Percentiles rank a stretch among this genome's conserved stretches.
Evolutionary conservation across 2,797 vertebrate genomes (phyloP).

Genomic region (Pangasius krempfi): DNA sequence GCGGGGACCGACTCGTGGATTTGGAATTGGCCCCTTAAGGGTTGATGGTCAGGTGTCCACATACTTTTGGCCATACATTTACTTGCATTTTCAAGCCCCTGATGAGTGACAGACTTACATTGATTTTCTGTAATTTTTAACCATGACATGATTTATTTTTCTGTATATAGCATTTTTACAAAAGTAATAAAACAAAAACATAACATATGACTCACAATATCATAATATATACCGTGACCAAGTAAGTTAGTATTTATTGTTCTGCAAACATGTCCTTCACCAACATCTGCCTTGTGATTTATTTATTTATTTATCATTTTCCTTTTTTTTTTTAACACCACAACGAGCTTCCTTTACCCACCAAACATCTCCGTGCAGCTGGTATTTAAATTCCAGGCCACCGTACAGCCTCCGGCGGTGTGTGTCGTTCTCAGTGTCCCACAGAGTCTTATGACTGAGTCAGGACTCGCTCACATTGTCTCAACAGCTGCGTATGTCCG

Average conservation of each 20-base stretch:
- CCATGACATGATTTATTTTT: too few relatives aligned
- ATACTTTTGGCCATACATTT: background rate
- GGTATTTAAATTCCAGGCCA: background rate
- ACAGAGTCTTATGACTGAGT: slow-evolving; percentile 66
- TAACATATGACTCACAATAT: too few relatives aligned
- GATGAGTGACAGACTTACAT: too few relatives aligned
- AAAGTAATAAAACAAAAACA: too few relatives aligned
- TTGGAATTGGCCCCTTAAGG: too few relatives aligned
- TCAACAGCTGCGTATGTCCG: background rate
- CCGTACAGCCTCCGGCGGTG: background rate
- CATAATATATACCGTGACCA: too few relatives aligned
- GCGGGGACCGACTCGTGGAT: too few relatives aligned
- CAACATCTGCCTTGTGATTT: slow-evolving; percentile 2
- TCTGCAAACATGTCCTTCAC: too few relatives aligned
- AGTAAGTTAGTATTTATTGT: background rate
- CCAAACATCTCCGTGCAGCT: background rate
- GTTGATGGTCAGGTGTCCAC: background rate
- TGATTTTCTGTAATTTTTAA: too few relatives aligned
- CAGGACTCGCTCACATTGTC: slow-evolving; percentile 40
- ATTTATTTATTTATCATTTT: background rate
- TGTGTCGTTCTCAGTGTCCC: slow-evolving; percentile 18
- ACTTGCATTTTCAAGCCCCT: background rate
- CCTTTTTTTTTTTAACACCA: too few relatives aligned
- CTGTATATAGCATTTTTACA: too few relatives aligned
- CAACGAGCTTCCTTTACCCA: background rate